These are phyloP conservation scores for Chaetorhynchus papuensis DNA, from an alignment of 2,113 vertebrate genomes.

Conservation along the genomic window DNA sequence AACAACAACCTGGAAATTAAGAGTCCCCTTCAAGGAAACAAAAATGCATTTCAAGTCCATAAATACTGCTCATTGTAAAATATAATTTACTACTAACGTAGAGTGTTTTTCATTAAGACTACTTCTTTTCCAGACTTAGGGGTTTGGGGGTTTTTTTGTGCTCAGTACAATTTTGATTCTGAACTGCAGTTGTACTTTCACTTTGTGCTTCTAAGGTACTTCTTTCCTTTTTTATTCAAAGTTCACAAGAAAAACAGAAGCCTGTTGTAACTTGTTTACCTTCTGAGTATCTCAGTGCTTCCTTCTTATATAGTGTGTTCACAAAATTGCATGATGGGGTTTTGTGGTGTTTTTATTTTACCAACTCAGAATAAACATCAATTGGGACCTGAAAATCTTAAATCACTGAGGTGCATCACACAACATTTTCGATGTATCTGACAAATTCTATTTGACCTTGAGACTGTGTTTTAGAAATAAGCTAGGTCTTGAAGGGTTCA, in stretches of 20 bases:
- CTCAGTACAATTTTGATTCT: neutral
- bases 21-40: neutral
- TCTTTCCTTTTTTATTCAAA: neutral
- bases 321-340: neutral
- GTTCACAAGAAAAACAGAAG: neutral
- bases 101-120: neutral
- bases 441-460: neutral
- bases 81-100: neutral
- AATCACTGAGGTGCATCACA: neutral
- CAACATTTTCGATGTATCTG: neutral
- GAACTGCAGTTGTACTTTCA: neutral
- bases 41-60: neutral
- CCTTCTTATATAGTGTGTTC: neutral
- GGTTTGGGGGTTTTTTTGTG: fast-evolving
- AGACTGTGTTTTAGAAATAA: neutral
- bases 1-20: neutral
- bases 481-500: neutral
- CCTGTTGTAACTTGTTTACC: neutral
- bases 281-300: neutral
- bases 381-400: neutral
- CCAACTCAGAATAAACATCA: neutral
- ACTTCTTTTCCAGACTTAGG: neutral
- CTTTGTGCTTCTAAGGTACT: neutral
- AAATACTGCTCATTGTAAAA: neutral
- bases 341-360: neutral